Percentiles rank a stretch among this genome's conserved stretches.
Evolutionary conservation across 1,140 invertebrate genomes (phyloP).

Genomic region (silkworm (Bombyx mori)): ASM3026992v2 NC_085116.1:6170501-6171000

Average conservation of each 20-base stretch:
- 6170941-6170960: constrained; percentile 38
- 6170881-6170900: constrained; percentile 5
- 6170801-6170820: not conserved
- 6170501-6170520: no score
- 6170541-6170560: no score
- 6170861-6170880: constrained; percentile 2
- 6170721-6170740: not conserved
- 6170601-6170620: no score
- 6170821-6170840: not conserved
- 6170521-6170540: no score
- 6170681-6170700: not conserved
- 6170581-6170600: no score
- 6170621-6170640: no score
- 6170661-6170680: no score
- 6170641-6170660: no score
- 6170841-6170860: constrained; percentile 2
- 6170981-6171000: constrained; percentile 56
- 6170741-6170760: not conserved
- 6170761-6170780: not conserved
- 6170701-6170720: not conserved
- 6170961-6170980: constrained; percentile 36
- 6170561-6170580: no score
- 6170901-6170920: constrained; percentile 22
- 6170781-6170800: not conserved
- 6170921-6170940: constrained; percentile 22